These are phyloP conservation scores for Amblyornis subalaris DNA, from an alignment of 2,113 vertebrate genomes.

Conservation along the genomic window DNA sequence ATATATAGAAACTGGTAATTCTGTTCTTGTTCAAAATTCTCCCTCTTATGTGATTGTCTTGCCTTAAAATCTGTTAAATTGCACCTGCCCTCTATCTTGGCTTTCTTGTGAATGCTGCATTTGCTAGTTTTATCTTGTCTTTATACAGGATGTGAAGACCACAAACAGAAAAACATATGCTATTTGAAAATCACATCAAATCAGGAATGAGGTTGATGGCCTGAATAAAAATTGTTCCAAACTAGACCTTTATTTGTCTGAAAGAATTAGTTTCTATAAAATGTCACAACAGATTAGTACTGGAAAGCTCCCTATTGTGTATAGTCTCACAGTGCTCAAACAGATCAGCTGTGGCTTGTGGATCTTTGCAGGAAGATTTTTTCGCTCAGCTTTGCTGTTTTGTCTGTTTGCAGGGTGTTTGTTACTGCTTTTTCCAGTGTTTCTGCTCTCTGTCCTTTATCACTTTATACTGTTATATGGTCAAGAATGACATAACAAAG, in stretches of 20 bases:
- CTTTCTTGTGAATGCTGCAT: conserved; percentile 25
- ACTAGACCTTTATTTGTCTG: conserved; percentile 46
- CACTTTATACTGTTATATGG: not conserved
- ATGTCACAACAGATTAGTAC: conserved; percentile 46
- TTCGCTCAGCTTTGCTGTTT: not conserved
- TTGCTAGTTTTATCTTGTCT: conserved; percentile 50
- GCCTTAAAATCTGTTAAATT: conserved; percentile 42
- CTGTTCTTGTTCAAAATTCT: conserved; percentile 9
- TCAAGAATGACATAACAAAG: not conserved
- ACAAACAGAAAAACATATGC: conserved; percentile 8
- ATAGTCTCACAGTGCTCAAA: not conserved
- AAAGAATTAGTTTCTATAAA: conserved; percentile 41
- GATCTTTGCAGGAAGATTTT: not conserved
- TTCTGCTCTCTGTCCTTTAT: not conserved
- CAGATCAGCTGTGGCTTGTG: conserved; percentile 19
- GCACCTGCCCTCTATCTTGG: not conserved
- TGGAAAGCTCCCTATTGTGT: conserved; percentile 1
- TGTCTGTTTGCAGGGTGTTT: not conserved
- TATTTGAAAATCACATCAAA: conserved; percentile 42
- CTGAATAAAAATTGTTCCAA: conserved; percentile 35
- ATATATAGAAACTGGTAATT: conserved; percentile 13
- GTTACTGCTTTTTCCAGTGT: not conserved
- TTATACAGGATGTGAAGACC: conserved; percentile 1
- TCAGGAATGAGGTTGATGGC: conserved; percentile 17
- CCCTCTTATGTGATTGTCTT: not conserved